Evolutionary conservation across 1,140 invertebrate genomes (phyloP).

Genomic region (Helicoverpa zea): DNA sequence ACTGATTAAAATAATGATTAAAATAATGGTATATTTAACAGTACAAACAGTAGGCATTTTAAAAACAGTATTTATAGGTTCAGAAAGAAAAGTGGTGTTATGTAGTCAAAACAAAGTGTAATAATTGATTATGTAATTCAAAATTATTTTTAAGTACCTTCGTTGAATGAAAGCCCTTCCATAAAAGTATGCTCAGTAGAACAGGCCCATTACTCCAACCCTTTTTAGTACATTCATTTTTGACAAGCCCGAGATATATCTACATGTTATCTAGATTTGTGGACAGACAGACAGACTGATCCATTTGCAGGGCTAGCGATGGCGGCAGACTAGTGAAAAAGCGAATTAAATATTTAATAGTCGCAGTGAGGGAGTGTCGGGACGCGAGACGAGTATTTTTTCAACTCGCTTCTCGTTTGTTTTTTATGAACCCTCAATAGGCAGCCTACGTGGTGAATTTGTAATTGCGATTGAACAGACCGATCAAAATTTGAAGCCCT

Average conservation of each 20-base stretch:
- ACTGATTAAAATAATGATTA: too few relatives aligned
- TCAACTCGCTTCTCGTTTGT: constrained; percentile 13
- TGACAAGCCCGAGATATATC: background rate
- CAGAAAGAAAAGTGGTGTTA: too few relatives aligned
- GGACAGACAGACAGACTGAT: constrained; percentile 54
- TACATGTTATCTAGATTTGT: constrained; percentile 17
- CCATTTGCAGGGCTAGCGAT: constrained; percentile 54
- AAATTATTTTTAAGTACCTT: too few relatives aligned
- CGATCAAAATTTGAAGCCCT: constrained; percentile 22
- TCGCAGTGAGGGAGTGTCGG: constrained; percentile 50
- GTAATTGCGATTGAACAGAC: constrained; percentile 37
- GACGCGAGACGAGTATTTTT: constrained; percentile 57
- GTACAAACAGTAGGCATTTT: too few relatives aligned
- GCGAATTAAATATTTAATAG: constrained; percentile 79
- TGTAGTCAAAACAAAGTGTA: too few relatives aligned
- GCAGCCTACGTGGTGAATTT: constrained; percentile 36
- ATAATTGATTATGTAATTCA: too few relatives aligned
- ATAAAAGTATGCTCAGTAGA: background rate
- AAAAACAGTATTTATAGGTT: too few relatives aligned
- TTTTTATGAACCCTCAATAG: constrained; percentile 29
- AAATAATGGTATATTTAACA: too few relatives aligned
- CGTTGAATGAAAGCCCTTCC: too few relatives aligned
- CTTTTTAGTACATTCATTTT: constrained; percentile 6
- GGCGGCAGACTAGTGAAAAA: constrained; percentile 61
- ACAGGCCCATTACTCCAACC: background rate